Base-by-base conservation (phyloP, 2,113 vertebrate species). In the Columbina picui region DNA sequence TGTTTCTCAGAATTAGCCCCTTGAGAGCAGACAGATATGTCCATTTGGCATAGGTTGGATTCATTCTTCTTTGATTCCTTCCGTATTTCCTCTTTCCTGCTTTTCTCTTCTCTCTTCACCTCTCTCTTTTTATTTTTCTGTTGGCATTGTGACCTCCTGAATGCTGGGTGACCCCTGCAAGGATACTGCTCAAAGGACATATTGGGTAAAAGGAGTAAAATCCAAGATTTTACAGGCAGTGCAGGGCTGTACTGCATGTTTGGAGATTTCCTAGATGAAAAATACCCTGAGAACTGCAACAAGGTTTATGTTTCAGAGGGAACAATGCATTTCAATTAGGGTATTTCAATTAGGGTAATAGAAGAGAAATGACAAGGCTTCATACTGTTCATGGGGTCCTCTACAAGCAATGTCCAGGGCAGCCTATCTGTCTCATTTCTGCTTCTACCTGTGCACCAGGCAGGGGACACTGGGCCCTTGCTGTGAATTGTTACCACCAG, bases 401-500 rank as follows among this genome's bases (percentile, higher is more conserved):
- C 29, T 36, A 27, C 9, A 59, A 50, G 6, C 20, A 78, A 59
- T 32, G 6, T 41, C 32, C 82, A 57, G 20, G 34, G 27, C 25
- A 87, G 12, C 4, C 7, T 13, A 17, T 17, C 19, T 10, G 26
- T 10, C 26, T 56, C 20, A 36, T 34, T 81, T 91, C 41, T 84
- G 27, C n/a, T 69, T 81, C 36, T 68, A 12, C 45, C n/a, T 77
- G 14, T 65, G 68, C 20, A 80, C 11, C 4, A 56, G 15, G 20
- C 25, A 9, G 19, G 38, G 60, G 19, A 9, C n/a, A 80, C 3
- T 0, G 0, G 34, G 7, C 7, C 16, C 25, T 69, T 84, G 23
- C 34, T 43, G 39, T 56, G 39, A 10, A 29, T 65, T 1, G 3
- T 29, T 49, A 50, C 21, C 39, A 32, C 23, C 6, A 55, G 0